Conservation (phyloP, 2,888 invertebrate genomes). For the Arrhopalites spinosus region DNA sequence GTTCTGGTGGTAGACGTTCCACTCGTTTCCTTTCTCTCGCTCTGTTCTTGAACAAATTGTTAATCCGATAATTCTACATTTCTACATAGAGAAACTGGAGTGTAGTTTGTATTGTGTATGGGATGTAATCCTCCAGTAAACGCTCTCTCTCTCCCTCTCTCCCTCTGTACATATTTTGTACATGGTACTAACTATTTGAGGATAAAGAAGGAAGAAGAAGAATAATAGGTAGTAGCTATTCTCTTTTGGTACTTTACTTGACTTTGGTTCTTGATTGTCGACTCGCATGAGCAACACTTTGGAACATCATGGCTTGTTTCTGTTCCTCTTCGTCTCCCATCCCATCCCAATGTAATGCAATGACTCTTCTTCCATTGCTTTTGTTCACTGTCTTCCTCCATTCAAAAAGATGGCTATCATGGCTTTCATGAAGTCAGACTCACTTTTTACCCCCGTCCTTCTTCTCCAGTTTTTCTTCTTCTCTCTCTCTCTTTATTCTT, state of each 20-base stretch:
- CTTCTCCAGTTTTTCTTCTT: conserved; percentile 11
- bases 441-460: neutral
- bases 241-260: neutral
- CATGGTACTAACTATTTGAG: neutral
- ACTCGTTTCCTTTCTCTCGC: conserved; percentile 26
- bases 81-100: neutral
- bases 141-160: conserved; percentile 2
- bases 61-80: conserved; percentile 35
- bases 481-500: neutral
- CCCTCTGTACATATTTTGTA: neutral
- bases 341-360: too few relatives aligned
- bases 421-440: neutral
- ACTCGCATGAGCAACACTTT: conserved; percentile 34
- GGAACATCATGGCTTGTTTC: conserved; percentile 22
- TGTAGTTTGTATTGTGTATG: neutral
- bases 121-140: neutral
- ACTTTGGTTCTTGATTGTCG: conserved; percentile 3
- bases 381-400: neutral
- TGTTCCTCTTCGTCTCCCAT: neutral
- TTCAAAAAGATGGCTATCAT: neutral
- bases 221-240: neutral
- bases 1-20: conserved; percentile 28
- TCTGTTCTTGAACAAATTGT: conserved; percentile 34
- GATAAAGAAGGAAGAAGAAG: conserved; percentile 6
- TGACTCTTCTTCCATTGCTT: neutral